Conservation (phyloP, 1,140 invertebrate species). For the Bilobella aurantiaca region DNA sequence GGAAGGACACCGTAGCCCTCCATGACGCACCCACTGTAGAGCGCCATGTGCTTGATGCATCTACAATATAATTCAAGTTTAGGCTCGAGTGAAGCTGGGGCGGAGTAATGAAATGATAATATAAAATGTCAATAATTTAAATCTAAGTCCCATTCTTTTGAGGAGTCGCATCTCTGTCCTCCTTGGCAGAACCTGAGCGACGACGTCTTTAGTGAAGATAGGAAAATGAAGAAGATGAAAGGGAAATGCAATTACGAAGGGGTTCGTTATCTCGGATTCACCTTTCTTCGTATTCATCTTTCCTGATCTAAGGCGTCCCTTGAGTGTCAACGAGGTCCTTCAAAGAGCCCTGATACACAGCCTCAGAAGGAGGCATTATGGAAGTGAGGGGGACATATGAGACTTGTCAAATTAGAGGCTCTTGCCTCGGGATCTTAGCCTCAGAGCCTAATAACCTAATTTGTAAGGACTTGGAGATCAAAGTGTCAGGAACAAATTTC, state of each 20-base stretch:
- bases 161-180: no score
- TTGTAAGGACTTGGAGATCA: not conserved
- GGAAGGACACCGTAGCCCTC: constrained; percentile 68
- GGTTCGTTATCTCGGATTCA: constrained; percentile 8
- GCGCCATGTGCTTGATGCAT: constrained; percentile 65
- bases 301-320: not conserved
- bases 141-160: not conserved
- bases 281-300: not conserved
- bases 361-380: no score
- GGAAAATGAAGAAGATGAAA: constrained; percentile 1
- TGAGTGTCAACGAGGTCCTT: no score
- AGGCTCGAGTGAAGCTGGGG: not conserved
- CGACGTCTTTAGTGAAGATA: not conserved
- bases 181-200: not conserved
- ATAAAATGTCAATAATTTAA: constrained; percentile 7
- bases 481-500: not conserved
- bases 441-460: not conserved
- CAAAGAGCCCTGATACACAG: no score
- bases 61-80: constrained; percentile 40
- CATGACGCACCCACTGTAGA: constrained; percentile 65
- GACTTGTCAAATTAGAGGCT: not conserved
- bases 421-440: not conserved
- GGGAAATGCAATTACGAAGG: constrained; percentile 5
- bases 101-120: not conserved
- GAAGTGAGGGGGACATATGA: not conserved